Percentiles rank a stretch among this genome's conserved stretches.
phyloP scores from a whole-genome alignment of 2,888 invertebrate genomes.

The Spodoptera picta region DNA sequence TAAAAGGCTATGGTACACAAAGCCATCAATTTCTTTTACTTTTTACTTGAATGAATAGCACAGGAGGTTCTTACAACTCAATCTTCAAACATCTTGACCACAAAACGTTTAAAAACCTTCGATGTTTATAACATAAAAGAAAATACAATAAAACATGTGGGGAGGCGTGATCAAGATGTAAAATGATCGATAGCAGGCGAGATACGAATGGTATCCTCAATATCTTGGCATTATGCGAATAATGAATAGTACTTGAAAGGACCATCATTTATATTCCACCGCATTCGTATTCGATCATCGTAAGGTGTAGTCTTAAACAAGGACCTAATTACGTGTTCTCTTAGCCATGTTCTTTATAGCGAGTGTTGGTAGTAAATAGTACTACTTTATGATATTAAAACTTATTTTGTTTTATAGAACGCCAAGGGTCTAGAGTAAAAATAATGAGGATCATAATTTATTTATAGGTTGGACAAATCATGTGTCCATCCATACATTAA shows the following conservation, averaged over 20 bases:
- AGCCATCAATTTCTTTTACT: constrained; percentile 39
- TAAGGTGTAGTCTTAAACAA: constrained; percentile 49
- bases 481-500: neutral
- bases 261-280: constrained; percentile 48
- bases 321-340: constrained; percentile 50
- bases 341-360: constrained; percentile 29
- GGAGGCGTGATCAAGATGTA: constrained; percentile 57
- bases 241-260: constrained; percentile 53
- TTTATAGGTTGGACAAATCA: constrained; percentile 17
- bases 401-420: constrained; percentile 33
- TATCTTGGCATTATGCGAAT: constrained; percentile 51
- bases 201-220: constrained; percentile 54
- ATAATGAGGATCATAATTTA: constrained; percentile 26
- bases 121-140: constrained; percentile 48
- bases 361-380: constrained; percentile 22
- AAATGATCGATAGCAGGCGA: constrained; percentile 57
- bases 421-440: constrained; percentile 1
- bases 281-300: constrained; percentile 49
- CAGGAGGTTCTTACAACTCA: constrained; percentile 53
- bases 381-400: constrained; percentile 23
- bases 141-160: constrained; percentile 50
- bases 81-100: constrained; percentile 54
- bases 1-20: constrained; percentile 33
- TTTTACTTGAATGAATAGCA: constrained; percentile 48
- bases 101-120: constrained; percentile 47